Percentiles rank a stretch among this genome's conserved stretches.
phyloP scores from a whole-genome alignment of 2,113 vertebrate genomes.

The Erinaceus europaeus region DNA sequence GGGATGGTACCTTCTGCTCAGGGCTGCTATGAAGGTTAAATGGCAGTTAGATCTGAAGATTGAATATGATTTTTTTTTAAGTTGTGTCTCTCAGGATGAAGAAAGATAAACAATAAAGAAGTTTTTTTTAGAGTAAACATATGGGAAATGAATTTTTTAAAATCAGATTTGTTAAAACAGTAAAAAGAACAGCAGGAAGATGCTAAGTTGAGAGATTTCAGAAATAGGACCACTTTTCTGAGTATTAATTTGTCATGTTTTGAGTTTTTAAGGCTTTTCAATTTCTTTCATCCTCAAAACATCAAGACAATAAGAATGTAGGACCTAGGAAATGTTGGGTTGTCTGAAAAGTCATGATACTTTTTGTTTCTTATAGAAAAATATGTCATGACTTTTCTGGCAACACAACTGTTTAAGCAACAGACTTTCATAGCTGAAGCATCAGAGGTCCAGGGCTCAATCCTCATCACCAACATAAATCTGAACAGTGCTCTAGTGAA shows the following conservation, averaged over 20 bases:
- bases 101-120: not conserved
- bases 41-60: not conserved
- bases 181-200: not conserved
- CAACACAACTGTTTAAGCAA: too few relatives aligned
- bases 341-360: too few relatives aligned
- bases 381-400: too few relatives aligned
- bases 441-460: too few relatives aligned
- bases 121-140: not conserved
- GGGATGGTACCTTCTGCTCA: not conserved
- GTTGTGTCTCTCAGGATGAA: not conserved
- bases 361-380: too few relatives aligned
- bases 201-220: not conserved
- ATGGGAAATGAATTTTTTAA: not conserved
- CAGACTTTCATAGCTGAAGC: too few relatives aligned
- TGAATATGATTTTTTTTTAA: not conserved
- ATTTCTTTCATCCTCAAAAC: not conserved
- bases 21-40: not conserved
- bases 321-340: too few relatives aligned
- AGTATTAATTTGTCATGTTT: not conserved
- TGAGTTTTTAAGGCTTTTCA: not conserved
- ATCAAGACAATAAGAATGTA: too few relatives aligned
- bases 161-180: not conserved
- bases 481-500: too few relatives aligned
- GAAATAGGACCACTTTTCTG: not conserved
- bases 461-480: too few relatives aligned